phyloP scores from a whole-genome alignment of 2,113 vertebrate genomes.

The Azemiops feae region DNA sequence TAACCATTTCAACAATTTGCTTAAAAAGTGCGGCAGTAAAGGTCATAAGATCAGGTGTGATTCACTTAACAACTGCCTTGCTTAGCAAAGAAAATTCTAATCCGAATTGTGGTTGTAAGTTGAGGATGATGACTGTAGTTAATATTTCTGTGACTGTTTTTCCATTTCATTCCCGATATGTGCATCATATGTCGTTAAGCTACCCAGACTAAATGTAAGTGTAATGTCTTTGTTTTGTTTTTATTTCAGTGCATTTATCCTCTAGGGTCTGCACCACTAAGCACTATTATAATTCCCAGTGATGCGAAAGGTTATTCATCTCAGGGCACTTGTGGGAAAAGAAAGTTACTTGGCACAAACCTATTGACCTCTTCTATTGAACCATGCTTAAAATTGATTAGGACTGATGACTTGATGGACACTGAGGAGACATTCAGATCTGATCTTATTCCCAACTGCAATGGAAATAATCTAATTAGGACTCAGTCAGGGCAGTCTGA shows the following conservation, averaged over 20 bases:
- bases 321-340: slow-evolving; percentile 67
- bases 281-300: slow-evolving; percentile 75
- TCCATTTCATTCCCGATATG: neutral
- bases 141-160: neutral
- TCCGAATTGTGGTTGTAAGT: neutral
- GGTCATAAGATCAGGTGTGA: neutral
- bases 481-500: slow-evolving; percentile 4
- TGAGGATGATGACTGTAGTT: neutral
- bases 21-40: neutral
- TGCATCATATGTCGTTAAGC: neutral
- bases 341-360: slow-evolving; percentile 59
- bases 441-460: neutral
- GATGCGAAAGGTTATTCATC: slow-evolving; percentile 56
- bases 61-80: neutral
- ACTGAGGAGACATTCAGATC: slow-evolving; percentile 21
- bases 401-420: slow-evolving; percentile 22
- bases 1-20: neutral
- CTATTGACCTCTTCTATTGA: slow-evolving; percentile 39
- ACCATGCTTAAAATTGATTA: slow-evolving; percentile 65
- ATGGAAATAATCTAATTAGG: slow-evolving; percentile 15
- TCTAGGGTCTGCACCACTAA: slow-evolving; percentile 82
- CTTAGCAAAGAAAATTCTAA: neutral
- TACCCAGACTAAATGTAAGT: neutral
- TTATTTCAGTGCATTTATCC: slow-evolving; percentile 89
- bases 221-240: neutral